A percentile compares a stretch with the other conserved stretches of the same genome.
phyloP scores from a whole-genome alignment of 1,140 invertebrate species.

The Brachionus koreanus region DNA sequence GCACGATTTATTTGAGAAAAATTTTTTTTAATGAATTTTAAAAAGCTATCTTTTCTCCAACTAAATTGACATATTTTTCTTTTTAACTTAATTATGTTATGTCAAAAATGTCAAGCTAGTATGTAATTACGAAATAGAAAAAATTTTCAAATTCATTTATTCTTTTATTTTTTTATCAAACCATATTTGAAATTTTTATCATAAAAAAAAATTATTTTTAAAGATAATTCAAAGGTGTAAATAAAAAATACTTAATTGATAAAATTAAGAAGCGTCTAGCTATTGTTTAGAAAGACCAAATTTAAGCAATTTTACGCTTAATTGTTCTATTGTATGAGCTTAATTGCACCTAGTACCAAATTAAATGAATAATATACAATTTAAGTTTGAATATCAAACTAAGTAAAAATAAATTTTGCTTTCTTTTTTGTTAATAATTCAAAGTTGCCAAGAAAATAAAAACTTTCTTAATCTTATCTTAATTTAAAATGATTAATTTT shows the following conservation, averaged over 20 bases:
- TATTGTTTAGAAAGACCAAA: not conserved
- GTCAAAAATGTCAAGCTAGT: not conserved
- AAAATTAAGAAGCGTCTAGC: not conserved
- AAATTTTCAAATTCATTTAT: not conserved
- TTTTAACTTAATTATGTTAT: not conserved
- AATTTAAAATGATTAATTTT: too few relatives aligned
- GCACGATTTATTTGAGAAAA: not conserved
- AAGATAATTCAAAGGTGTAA: not conserved
- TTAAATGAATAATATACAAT: not conserved
- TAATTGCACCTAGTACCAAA: not conserved
- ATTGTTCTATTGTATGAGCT: not conserved
- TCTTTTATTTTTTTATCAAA: not conserved
- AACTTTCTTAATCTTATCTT: not conserved
- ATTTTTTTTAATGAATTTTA: not conserved
- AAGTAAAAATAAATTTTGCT: not conserved
- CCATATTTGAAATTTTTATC: not conserved
- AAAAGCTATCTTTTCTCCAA: not conserved
- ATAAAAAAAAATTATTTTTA: not conserved
- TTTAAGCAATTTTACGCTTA: not conserved
- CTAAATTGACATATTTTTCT: not conserved
- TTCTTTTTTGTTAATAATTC: not conserved
- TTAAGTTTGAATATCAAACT: not conserved
- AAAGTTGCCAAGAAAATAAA: too few relatives aligned
- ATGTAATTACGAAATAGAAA: not conserved
- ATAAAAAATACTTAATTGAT: not conserved